Percentiles rank a stretch among this genome's conserved stretches.
Conservation (phyloP, 2,797 vertebrate genomes). For the Crocodylus rhombifer region DNA sequence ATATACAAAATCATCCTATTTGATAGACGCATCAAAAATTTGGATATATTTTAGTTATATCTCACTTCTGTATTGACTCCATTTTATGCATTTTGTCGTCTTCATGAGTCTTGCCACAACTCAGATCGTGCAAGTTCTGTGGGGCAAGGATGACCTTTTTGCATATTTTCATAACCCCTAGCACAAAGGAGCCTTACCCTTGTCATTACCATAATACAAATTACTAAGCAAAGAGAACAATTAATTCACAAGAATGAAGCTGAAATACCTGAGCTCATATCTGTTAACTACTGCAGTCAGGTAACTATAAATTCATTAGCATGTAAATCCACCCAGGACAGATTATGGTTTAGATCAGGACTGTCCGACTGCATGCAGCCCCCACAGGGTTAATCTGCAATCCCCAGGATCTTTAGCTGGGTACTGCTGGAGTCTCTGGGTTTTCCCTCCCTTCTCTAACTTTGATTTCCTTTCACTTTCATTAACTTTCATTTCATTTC, state of each 20-base stretch:
- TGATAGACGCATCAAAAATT: background rate
- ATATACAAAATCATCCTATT: background rate
- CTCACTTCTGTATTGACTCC: background rate
- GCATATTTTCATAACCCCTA: background rate
- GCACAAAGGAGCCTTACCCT: background rate
- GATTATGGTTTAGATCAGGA: background rate
- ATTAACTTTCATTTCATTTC: no score
- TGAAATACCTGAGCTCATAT: background rate
- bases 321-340: fast-evolving
- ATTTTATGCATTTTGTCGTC: background rate
- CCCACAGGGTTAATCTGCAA: no score
- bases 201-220: background rate
- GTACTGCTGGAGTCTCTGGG: no score
- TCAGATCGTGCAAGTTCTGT: background rate
- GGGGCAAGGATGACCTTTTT: background rate
- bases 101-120: background rate
- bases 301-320: background rate
- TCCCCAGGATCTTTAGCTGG: no score
- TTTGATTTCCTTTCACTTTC: no score
- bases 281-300: background rate
- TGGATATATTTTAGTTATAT: background rate
- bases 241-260: background rate
- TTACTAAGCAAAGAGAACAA: background rate
- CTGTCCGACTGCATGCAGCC: no score
- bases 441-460: no score